phyloP scores from a whole-genome alignment of 2,888 invertebrate species.

The Gerris lacustris region DNA sequence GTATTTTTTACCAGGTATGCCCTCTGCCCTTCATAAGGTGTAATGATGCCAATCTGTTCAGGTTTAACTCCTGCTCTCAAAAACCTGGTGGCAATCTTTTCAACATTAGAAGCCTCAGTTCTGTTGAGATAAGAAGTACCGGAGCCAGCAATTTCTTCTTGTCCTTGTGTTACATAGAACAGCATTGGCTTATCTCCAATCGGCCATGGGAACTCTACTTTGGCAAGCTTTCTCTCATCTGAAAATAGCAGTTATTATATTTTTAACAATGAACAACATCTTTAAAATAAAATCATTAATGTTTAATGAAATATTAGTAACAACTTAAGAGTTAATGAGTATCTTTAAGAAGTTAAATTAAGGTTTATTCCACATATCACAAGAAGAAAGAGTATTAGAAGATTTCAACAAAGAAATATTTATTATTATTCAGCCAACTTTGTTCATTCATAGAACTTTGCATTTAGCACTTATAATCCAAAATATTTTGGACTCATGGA shows the following conservation, averaged over 20 bases:
- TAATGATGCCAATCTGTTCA: slow-evolving; percentile 96
- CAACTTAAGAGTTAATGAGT: background rate
- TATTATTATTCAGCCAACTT: no score
- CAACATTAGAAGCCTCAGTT: slow-evolving; percentile 96
- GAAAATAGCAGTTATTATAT: slow-evolving; percentile 15
- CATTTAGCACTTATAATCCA: no score
- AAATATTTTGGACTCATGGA: no score
- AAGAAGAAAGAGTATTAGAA: no score
- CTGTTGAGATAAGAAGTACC: slow-evolving; percentile 97
- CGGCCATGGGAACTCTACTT: slow-evolving; percentile 97
- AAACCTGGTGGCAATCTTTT: slow-evolving; percentile 92
- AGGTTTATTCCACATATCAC: no score
- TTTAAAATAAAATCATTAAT: background rate
- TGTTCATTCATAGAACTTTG: no score
- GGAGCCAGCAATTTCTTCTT: slow-evolving; percentile 96
- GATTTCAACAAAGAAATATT: no score
- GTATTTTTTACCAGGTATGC: slow-evolving; percentile 62
- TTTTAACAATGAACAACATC: background rate
- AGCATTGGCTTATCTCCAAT: slow-evolving; percentile 94
- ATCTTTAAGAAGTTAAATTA: no score
- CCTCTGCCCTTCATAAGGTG: slow-evolving; percentile 96
- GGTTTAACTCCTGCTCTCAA: slow-evolving; percentile 89
- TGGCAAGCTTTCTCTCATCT: slow-evolving; percentile 78
- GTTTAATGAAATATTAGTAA: slow-evolving; percentile 7
- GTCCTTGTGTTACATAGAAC: slow-evolving; percentile 95